phyloP scores from a whole-genome alignment of 2,888 invertebrate genomes.

The Tetrapedia diversipes region DNA sequence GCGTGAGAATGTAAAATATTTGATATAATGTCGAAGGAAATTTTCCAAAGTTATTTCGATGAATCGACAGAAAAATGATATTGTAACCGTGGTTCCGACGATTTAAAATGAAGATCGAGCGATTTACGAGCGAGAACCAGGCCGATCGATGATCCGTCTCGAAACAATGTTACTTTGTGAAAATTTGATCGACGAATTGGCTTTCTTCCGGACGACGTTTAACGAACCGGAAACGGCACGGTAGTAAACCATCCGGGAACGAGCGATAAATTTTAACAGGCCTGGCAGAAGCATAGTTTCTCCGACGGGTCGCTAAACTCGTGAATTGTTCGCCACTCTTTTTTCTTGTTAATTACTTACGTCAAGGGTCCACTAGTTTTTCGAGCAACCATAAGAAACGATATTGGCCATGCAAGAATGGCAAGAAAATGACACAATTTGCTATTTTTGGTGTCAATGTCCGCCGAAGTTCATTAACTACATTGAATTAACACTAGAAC shows the following conservation, averaged over 20 bases:
- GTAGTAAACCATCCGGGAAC: constrained; percentile 37
- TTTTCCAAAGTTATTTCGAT: not conserved
- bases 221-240: constrained; percentile 63
- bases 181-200: constrained; percentile 45
- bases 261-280: constrained; percentile 41
- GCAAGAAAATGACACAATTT: not conserved
- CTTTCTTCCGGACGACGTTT: constrained; percentile 58
- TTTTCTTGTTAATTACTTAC: constrained; percentile 36
- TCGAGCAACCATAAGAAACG: constrained; percentile 6
- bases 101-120: constrained; percentile 18
- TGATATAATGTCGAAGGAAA: no score
- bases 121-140: constrained; percentile 55
- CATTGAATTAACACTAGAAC: no score
- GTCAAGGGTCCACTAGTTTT: not conserved
- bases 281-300: constrained; percentile 49
- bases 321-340: constrained; percentile 30
- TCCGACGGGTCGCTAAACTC: constrained; percentile 44
- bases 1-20: no score
- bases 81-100: no score
- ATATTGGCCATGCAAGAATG: not conserved
- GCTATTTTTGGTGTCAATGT: not conserved
- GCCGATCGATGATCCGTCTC: constrained; percentile 42
- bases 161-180: constrained; percentile 34
- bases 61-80: no score
- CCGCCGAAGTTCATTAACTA: not conserved